Percentiles rank a stretch among this genome's conserved stretches.
Conservation (phyloP, 2,888 invertebrate genomes). For the Lycaena phlaeas region DNA sequence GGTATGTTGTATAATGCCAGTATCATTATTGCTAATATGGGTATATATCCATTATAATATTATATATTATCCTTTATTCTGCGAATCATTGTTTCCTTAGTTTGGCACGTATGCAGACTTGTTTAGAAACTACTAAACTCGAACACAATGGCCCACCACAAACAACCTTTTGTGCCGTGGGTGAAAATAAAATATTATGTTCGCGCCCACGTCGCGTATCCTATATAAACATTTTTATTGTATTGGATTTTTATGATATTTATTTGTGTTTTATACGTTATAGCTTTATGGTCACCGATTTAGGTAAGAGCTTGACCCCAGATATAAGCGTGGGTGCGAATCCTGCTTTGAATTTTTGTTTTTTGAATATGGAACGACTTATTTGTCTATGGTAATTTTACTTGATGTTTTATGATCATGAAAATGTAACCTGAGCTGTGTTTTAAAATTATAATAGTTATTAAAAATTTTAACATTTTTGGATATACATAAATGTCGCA, state of each 20-base stretch:
- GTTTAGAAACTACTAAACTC: constrained; percentile 46
- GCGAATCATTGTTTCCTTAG: constrained; percentile 21
- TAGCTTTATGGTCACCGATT: neutral
- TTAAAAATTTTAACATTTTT: too few relatives aligned
- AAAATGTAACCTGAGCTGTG: too few relatives aligned
- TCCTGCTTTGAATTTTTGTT: constrained; percentile 44
- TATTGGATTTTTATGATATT: constrained; percentile 6
- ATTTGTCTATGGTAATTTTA: too few relatives aligned
- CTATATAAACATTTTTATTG: constrained; percentile 29
- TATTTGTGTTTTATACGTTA: neutral
- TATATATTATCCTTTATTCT: constrained; percentile 13
- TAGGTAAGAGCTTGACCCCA: neutral
- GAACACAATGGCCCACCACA: constrained; percentile 45
- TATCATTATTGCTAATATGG: too few relatives aligned
- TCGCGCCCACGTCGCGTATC: constrained; percentile 28
- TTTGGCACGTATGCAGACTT: constrained; percentile 30
- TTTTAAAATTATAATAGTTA: too few relatives aligned
- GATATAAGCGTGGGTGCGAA: constrained; percentile 29
- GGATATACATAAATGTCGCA: too few relatives aligned
- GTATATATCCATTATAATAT: constrained; percentile 5
- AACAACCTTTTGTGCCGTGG: constrained; percentile 40
- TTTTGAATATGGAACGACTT: too few relatives aligned
- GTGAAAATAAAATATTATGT: constrained; percentile 57
- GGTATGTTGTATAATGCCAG: too few relatives aligned
- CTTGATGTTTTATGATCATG: too few relatives aligned